Percentiles rank a stretch among this genome's conserved stretches.
Conservation (phyloP, 2,888 invertebrate genomes). For the Chloroclystis v-ata region DNA sequence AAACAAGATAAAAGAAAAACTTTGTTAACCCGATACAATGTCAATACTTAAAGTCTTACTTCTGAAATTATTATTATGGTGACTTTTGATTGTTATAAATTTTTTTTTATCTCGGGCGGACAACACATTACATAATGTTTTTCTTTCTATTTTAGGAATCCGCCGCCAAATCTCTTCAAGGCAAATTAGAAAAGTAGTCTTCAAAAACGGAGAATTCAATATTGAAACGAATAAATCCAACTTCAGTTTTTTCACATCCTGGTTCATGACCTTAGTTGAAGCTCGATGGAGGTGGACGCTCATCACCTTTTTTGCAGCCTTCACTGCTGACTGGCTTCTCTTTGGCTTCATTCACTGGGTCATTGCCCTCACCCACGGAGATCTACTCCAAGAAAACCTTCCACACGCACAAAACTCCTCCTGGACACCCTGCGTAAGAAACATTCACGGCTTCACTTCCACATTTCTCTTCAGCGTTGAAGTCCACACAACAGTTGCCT, state of each 20-base stretch:
- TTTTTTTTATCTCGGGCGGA: too few relatives aligned
- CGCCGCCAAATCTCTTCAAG: conserved; percentile 29
- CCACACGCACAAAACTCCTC: conserved; percentile 71
- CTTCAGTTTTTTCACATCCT: conserved; percentile 81
- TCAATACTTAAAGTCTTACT: too few relatives aligned
- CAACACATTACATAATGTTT: too few relatives aligned
- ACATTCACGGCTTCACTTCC: conserved; percentile 92
- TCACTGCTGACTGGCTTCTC: conserved; percentile 90
- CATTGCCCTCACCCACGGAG: conserved; percentile 92
- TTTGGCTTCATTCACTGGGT: conserved; percentile 96
- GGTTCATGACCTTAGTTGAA: conserved; percentile 90
- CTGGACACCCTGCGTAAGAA: conserved; percentile 92
- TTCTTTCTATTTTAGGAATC: conserved; percentile 26
- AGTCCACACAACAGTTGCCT: conserved; percentile 96
- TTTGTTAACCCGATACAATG: too few relatives aligned
- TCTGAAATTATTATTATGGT: too few relatives aligned
- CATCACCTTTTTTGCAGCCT: conserved; percentile 89
- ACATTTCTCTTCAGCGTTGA: conserved; percentile 97
- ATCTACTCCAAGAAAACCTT: conserved; percentile 83
- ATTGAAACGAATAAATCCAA: conserved; percentile 80
- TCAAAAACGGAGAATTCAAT: conserved; percentile 93
- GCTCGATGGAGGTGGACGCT: conserved; percentile 96
- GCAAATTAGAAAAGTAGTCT: conserved; percentile 79
- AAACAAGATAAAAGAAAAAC: too few relatives aligned
- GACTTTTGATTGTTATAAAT: too few relatives aligned